Base-by-base conservation (phyloP, 2,888 invertebrate genomes). In the Diachrysia chrysitis region DNA sequence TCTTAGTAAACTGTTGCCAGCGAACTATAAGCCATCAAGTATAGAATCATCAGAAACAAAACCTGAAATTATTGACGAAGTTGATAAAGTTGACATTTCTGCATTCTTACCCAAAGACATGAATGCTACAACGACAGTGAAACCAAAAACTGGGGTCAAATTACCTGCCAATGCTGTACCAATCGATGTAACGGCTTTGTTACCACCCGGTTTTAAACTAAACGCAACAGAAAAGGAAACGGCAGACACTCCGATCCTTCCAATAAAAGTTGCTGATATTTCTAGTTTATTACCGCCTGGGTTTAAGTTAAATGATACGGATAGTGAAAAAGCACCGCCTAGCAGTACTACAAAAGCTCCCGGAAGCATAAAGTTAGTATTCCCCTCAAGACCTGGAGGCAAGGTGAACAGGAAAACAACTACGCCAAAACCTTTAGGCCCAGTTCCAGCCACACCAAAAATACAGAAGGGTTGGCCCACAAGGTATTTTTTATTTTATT, bases 391-490 rank as follows among this genome's bases (percentile, higher is more conserved):
- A 84, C 96, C 98, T 0, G 97, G 97, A 48, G 94, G 96, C 62
- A 97, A 97, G 90, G 87, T 96, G 68, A 87, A 90, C 82, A 89
- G 96, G 83, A 95, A 96, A 87, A 90, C 96, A 1, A 97, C 96
- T 1, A 96, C 97, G 7, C 95, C 96, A 0, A 96, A 95, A 83
- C 90, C 96, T 16, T 84, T 87, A 71, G 96, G 95, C 2, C 96
- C 96, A 51, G 91, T 88, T 66, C 91, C 87, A 48, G 87, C 89
- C 0, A 90, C 95, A 0, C 97, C 97, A 7, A 96, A 97, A 61
- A 98, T 98, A 81, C 97, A 97, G 74, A 98, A 97, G 90, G 98
- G 98, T 78, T 98, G 98, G 96, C 98, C 98, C 0, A 96, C 96
- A 23, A 97, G 98, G 96, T 97, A 93, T 32, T 10, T 10, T 42